Percentiles rank a stretch among this genome's conserved stretches.
phyloP scores from a whole-genome alignment of 2,113 vertebrate species.

The Pipa parva region DNA sequence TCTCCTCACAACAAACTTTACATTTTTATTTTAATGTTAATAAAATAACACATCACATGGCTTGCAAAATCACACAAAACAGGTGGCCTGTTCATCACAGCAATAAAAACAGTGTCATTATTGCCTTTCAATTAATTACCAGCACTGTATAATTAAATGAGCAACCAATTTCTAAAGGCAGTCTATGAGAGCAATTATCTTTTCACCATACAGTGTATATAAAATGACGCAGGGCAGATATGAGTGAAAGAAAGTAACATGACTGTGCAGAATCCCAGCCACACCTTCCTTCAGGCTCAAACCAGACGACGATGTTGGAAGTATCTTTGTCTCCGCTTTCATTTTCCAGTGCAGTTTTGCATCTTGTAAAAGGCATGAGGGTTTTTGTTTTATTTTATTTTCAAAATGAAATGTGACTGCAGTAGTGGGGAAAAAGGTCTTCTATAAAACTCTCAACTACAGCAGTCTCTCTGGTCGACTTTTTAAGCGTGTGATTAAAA shows the following conservation, averaged over 20 bases:
- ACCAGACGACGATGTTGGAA: neutral
- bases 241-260: neutral
- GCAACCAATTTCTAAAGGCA: neutral
- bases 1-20: too few relatives aligned
- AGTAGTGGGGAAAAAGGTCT: too few relatives aligned
- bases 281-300: conserved; percentile 25
- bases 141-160: neutral
- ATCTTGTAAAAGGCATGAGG: too few relatives aligned
- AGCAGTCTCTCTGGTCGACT: too few relatives aligned
- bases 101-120: neutral
- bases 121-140: neutral
- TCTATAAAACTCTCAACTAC: too few relatives aligned
- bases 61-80: neutral
- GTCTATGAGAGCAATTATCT: neutral
- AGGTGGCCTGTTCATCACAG: neutral
- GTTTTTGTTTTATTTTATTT: too few relatives aligned
- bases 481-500: too few relatives aligned
- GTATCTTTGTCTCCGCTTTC: neutral
- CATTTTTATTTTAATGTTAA: too few relatives aligned
- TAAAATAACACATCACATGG: too few relatives aligned
- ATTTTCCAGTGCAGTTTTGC: too few relatives aligned
- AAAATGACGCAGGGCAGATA: neutral
- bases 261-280: conserved; percentile 14
- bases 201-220: neutral
- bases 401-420: too few relatives aligned